Conservation (phyloP, 2,797 vertebrate genomes). For the Morelia viridis region DNA sequence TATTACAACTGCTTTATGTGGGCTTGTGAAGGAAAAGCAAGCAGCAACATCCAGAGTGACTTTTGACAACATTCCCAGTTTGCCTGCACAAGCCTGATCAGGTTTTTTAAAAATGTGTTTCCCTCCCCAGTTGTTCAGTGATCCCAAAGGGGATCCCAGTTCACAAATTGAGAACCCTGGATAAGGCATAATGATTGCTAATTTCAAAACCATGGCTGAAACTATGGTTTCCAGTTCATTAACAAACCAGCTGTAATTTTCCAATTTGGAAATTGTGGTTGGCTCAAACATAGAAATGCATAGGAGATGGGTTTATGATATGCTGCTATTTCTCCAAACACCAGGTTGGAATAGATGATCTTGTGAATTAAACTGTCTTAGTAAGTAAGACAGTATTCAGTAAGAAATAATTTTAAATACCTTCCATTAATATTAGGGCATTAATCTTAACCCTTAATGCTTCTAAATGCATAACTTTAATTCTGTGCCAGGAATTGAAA, state of each 20-base stretch:
- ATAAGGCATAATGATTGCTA: not conserved
- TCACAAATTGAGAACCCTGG: no score
- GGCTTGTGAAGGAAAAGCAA: no score
- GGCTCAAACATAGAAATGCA: not conserved
- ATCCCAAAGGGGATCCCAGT: no score
- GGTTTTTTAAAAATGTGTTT: no score
- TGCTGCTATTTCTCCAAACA: not conserved
- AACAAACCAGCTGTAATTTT: not conserved
- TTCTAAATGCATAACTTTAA: not conserved
- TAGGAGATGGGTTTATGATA: not conserved
- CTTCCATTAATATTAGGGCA: not conserved
- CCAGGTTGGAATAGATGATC: not conserved
- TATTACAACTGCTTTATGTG: no score
- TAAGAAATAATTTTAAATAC: not conserved
- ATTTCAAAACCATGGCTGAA: not conserved
- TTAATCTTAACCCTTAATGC: not conserved
- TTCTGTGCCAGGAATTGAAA: not conserved
- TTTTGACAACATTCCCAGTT: no score
- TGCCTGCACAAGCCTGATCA: no score
- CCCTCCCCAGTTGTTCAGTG: no score
- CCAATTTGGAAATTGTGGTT: not conserved
- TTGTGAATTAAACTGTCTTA: not conserved
- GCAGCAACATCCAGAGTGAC: no score
- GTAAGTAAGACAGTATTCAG: not conserved
- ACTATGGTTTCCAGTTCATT: not conserved